These are phyloP conservation scores for Prolemur simus DNA, from an alignment of 2,113 vertebrate species.

Conservation along the genomic window DNA sequence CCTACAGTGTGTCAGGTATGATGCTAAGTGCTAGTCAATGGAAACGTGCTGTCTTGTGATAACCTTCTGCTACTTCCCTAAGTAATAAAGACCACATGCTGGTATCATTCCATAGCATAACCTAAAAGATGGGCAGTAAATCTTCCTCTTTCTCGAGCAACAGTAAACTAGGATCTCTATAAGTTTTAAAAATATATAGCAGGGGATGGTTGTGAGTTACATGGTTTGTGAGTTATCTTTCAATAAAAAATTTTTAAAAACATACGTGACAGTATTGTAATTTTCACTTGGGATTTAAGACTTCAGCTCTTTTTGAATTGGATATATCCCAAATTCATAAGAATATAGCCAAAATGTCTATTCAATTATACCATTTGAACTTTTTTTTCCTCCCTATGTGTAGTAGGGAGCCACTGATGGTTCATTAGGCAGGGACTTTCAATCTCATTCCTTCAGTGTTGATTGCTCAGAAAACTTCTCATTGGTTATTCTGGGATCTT, in stretches of 20 bases:
- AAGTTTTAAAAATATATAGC: not conserved
- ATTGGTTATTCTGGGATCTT: not conserved
- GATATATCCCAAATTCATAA: not conserved
- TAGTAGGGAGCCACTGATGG: not conserved
- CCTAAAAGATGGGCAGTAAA: not conserved
- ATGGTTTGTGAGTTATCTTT: not conserved
- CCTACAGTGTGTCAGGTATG: not conserved
- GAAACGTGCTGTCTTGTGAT: not conserved
- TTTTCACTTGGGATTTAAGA: not conserved
- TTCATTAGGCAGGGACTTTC: not conserved
- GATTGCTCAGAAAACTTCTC: not conserved
- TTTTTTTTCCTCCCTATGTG: not conserved
- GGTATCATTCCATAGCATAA: not conserved
- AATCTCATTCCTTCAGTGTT: not conserved
- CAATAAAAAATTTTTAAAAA: not conserved
- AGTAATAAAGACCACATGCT: not conserved
- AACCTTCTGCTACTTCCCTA: not conserved
- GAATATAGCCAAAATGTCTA: not conserved
- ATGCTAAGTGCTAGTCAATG: not conserved
- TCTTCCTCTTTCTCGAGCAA: not conserved
- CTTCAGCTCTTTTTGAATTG: not conserved
- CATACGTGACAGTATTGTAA: not conserved
- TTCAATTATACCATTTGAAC: not conserved
- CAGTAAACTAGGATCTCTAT: not conserved
- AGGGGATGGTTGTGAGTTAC: not conserved